Base-by-base conservation (phyloP, 2,888 invertebrate genomes). In the Cephonodes hylas region DNA sequence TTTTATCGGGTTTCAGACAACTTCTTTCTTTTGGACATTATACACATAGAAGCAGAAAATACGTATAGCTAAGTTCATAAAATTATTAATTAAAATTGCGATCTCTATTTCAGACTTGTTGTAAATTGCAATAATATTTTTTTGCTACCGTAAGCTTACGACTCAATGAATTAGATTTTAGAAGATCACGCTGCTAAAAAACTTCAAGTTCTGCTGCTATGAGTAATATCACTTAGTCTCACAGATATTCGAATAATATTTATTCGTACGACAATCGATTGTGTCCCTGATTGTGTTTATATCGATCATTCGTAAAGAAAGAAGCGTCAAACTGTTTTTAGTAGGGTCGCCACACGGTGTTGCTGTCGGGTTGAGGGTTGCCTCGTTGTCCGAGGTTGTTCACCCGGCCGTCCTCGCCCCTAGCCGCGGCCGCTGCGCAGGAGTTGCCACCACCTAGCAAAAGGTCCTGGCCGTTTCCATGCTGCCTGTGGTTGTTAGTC, bases 331-430 rank as follows among this genome's bases (percentile, higher is more conserved):
- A 68, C 65, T 68, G 71, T 61, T 73, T 83, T 91, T 93, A 96
- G 92, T 96, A 96, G 71, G 96, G 96, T 86, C 96, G 92, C 96
- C 96, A 96, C 60, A 96, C 96, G 48, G 95, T 95, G 80, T 96
- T 94, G 70, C 93, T 93, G 66, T 93, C 93, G 64, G 93, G 94
- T 70, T 94, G 94, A 18, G 93, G 94, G 68, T 94, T 94, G n/a
- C 94, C 94, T 69, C 94, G 86, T 70, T 93, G 94, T 31, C 92
- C 93, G 38, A 93, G 79, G 70, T 85, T 92, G 67, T 88, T 92
- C n/a, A 91, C 93, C 71, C 94, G 91, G 2, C 93, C 94, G 68
- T 93, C 94, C 71, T 94, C 93, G 0, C 93, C 93, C 62, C 90
- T 83, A 10, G 94, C 93, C 27, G 94, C 94, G 0, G 93, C 94